These are phyloP conservation scores for Lepidocyrtoides sp. DNA, from an alignment of 2,888 invertebrate genomes.

Conservation along the genomic window DNA sequence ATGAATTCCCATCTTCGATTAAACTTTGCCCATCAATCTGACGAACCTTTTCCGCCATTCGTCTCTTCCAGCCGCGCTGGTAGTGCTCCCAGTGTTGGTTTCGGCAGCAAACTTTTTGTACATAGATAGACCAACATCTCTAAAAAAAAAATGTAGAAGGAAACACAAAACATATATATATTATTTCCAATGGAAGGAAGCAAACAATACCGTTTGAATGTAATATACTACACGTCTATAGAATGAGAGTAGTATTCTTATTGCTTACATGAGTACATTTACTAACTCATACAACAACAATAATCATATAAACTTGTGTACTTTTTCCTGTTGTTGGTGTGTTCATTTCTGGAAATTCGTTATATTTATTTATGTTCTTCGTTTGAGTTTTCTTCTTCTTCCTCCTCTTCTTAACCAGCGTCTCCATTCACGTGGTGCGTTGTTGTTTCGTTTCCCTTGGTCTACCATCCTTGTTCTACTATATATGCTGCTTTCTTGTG, in stretches of 20 bases:
- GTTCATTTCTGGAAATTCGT: slow-evolving; percentile 55
- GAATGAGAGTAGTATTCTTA: too few species aligned
- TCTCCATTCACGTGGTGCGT: slow-evolving; percentile 15
- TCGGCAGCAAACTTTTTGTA: slow-evolving; percentile 2
- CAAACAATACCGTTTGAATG: too few species aligned
- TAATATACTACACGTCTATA: not conserved
- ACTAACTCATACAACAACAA: slow-evolving; percentile 36
- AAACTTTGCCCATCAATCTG: slow-evolving; percentile 85
- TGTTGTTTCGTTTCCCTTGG: slow-evolving; percentile 43
- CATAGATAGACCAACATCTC: not conserved
- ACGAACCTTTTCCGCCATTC: slow-evolving; percentile 82
- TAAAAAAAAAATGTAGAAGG: not conserved
- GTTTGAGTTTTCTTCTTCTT: slow-evolving; percentile 37
- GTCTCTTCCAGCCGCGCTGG: slow-evolving; percentile 60
- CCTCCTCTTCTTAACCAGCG: not conserved
- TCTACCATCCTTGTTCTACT: not conserved
- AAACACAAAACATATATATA: not conserved
- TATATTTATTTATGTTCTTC: slow-evolving; percentile 40
- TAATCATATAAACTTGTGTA: slow-evolving; percentile 51
- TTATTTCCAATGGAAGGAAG: too few species aligned
- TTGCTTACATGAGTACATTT: not conserved
- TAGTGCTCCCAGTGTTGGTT: not conserved
- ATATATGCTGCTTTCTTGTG: slow-evolving; percentile 17
- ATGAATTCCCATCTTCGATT: slow-evolving; percentile 85
- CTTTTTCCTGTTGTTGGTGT: slow-evolving; percentile 21